phyloP scores from a whole-genome alignment of 2,113 vertebrate species.

The Platanista minor region DNA sequence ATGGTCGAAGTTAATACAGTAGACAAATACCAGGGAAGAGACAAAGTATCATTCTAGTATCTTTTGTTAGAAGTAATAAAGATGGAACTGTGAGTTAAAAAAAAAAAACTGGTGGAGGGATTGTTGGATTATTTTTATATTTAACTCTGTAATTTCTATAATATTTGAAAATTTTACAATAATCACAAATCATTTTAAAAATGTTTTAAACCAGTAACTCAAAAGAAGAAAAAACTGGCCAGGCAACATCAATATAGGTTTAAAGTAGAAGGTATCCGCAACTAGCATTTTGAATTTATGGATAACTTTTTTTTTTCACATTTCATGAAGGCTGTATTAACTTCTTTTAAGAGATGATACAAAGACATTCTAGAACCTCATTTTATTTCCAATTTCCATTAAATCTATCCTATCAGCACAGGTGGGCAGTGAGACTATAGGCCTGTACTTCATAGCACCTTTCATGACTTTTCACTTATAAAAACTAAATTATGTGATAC shows the following conservation, averaged over 20 bases:
- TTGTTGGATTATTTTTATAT: background rate
- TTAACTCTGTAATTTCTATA: background rate
- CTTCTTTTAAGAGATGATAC: background rate
- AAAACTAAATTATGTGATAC: background rate
- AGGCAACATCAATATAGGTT: background rate
- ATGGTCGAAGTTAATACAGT: constrained; percentile 96
- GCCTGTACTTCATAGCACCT: background rate
- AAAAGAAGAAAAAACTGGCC: background rate
- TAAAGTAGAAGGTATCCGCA: background rate
- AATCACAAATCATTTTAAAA: background rate
- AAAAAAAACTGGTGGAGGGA: background rate
- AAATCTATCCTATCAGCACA: background rate
- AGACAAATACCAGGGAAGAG: constrained; percentile 97
- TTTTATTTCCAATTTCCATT: background rate
- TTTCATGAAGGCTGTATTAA: background rate
- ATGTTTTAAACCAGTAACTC: background rate
- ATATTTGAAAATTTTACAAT: background rate
- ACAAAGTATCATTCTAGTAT: constrained; percentile 95
- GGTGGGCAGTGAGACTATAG: background rate
- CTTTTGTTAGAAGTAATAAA: constrained; percentile 91
- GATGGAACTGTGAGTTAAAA: constrained; percentile 88
- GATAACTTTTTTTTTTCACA: background rate
- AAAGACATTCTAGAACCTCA: background rate
- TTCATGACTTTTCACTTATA: background rate
- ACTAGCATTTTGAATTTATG: background rate